A percentile compares a stretch with the other conserved stretches of the same genome.
Evolutionary conservation across 2,113 vertebrate genomes (phyloP).

Genomic region (Saccopteryx leptura): DNA sequence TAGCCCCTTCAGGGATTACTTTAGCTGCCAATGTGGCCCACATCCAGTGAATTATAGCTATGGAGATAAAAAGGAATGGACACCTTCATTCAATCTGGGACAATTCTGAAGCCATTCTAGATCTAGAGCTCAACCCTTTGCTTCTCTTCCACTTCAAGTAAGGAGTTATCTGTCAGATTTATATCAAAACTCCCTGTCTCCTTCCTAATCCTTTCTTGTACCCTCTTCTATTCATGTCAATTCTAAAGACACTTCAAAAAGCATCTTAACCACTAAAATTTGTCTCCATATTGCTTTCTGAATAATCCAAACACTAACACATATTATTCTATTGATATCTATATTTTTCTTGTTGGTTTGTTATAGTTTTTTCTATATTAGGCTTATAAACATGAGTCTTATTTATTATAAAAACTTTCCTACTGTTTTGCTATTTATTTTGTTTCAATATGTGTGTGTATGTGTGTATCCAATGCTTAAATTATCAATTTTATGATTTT

Average conservation of each 20-base stretch:
- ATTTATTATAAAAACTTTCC: neutral
- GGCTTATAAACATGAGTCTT: neutral
- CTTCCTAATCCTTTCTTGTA: neutral
- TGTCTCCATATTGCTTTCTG: neutral
- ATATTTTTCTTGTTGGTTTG: neutral
- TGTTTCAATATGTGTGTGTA: neutral
- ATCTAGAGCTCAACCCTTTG: neutral
- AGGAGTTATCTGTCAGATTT: neutral
- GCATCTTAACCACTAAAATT: neutral
- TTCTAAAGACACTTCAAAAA: neutral
- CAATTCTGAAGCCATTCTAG: neutral
- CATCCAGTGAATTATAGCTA: neutral
- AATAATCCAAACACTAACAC: neutral
- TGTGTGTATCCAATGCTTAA: neutral
- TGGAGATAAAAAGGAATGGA: neutral
- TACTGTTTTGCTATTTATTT: neutral
- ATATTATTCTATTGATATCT: neutral
- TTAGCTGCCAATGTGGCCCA: neutral
- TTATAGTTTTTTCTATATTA: neutral
- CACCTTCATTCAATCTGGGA: neutral
- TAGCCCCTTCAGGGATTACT: neutral
- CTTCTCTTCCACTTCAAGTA: rapidly evolving
- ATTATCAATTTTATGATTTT: neutral
- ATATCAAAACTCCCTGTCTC: neutral
- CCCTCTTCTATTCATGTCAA: neutral